A percentile compares a stretch with the other conserved stretches of the same genome.
phyloP scores from a whole-genome alignment of 2,888 invertebrate species.

The Adelphocoris suturalis region DNA sequence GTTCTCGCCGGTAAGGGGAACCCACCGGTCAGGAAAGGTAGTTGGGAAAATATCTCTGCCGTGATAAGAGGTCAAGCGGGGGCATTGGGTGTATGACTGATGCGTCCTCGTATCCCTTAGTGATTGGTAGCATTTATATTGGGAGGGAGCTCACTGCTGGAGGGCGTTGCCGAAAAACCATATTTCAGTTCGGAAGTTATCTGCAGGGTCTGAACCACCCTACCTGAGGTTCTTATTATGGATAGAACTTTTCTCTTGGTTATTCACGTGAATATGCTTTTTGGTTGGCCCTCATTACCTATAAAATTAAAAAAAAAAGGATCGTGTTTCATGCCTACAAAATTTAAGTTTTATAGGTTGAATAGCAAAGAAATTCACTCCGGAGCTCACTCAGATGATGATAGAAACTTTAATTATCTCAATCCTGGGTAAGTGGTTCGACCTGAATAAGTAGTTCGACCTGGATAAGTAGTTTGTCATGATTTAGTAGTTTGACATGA shows the following conservation, averaged over 20 bases:
- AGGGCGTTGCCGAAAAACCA: conserved; percentile 19
- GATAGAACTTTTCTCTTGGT: not conserved
- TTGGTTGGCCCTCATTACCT: too few species aligned
- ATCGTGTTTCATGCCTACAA: too few species aligned
- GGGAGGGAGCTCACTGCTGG: not conserved
- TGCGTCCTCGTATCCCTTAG: conserved; percentile 34
- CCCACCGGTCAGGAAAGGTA: not conserved
- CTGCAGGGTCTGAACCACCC: not conserved
- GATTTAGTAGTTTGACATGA: too few species aligned
- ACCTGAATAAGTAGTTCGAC: too few species aligned
- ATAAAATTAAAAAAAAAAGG: too few species aligned
- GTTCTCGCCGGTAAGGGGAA: not conserved
- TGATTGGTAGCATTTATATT: conserved; percentile 34
- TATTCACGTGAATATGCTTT: not conserved
- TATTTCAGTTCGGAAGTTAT: conserved; percentile 32
- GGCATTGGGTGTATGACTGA: conserved; percentile 33
- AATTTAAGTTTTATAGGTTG: too few species aligned
- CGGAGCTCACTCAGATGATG: too few species aligned
- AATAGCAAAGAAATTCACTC: too few species aligned
- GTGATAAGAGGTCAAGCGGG: conserved; percentile 38
- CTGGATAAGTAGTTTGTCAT: too few species aligned
- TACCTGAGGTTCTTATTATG: conserved; percentile 7
- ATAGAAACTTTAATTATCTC: too few species aligned
- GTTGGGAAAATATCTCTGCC: conserved; percentile 36
- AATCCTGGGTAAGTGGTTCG: too few species aligned